Base-by-base conservation (phyloP, 2,888 invertebrate genomes). In the Tridacna gigas region DNA sequence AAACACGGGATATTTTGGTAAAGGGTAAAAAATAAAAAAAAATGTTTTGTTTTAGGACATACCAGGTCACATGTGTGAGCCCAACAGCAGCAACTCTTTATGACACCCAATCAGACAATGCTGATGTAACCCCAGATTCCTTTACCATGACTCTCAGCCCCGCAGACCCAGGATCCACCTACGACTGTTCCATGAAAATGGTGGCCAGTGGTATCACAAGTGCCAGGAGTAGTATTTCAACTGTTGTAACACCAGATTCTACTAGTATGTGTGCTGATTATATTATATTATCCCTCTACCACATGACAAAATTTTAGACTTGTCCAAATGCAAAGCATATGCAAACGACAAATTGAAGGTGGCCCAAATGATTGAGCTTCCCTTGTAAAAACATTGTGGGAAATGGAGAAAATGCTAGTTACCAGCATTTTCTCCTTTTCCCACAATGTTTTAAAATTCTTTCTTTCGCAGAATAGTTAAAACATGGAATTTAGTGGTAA, bases 111-210 rank as follows among this genome's bases (percentile, higher is more conserved):
- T 65, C 73, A 5, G 84, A 88, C 28, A 73, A 83, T 45, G 60
- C 82, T 9, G 51, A 66, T 0, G 45, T 82, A 9, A 66, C 75
- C 13, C 77, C 84, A 13, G 74, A 71, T 20, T 69, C 80, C 0
- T 80, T 84, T 25, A 76, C 77, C 0, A 26, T 82, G 65, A 86
- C 77, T n/a, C 76, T 79, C 15, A 79, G 48, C n/a, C 86, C 89
- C 65, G 91, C 90, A 18, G 90, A 91, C 9, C 75, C 83, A 37
- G 80, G 88, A 13, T 85, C 88, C 15, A 89, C 88, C 22, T 91
- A 91, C 74, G 84, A 83, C 18, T 91, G 91, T 76, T 74, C 79
- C 18, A 80, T 91, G 12, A 75, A 87, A 56, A 80, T 90, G 74
- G 71, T n/a, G 13, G 60, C 77, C 9, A 73, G 63, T 45, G 85